phyloP scores from a whole-genome alignment of 2,888 invertebrate genomes.

The Drosophila phalerata region DNA sequence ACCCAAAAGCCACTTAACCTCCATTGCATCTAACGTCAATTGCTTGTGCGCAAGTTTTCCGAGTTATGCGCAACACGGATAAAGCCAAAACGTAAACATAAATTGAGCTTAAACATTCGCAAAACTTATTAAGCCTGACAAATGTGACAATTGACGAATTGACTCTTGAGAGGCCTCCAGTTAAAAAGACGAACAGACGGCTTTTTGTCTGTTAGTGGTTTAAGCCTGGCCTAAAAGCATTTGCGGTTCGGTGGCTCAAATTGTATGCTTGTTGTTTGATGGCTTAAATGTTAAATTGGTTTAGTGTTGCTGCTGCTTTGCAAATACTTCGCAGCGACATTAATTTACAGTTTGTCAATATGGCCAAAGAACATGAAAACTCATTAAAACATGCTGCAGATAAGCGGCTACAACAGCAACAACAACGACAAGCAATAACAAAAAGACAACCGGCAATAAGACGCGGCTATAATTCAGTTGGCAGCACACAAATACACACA shows the following conservation, averaged over 20 bases:
- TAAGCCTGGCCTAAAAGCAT: constrained; percentile 22
- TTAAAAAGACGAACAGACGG: background rate
- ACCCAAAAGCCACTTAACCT: constrained; percentile 58
- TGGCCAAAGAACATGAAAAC: constrained; percentile 63
- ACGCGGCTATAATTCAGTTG: constrained; percentile 62
- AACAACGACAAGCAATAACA: constrained; percentile 28
- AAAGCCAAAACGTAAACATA: constrained; percentile 60
- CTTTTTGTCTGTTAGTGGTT: constrained; percentile 20
- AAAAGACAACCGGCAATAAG: constrained; percentile 37
- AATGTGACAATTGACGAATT: constrained; percentile 78
- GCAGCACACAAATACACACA: constrained; percentile 36
- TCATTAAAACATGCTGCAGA: constrained; percentile 65
- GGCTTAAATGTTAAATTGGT: constrained; percentile 67
- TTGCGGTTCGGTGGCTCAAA: constrained; percentile 43
- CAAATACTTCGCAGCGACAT: constrained; percentile 65
- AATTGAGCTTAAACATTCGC: constrained; percentile 69
- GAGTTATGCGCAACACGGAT: constrained; percentile 28
- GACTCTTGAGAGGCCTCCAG: constrained; percentile 32
- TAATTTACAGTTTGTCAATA: constrained; percentile 75
- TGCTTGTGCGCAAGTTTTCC: constrained; percentile 24
- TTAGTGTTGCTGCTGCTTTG: constrained; percentile 49
- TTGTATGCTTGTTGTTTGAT: constrained; percentile 36
- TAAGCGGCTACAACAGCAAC: constrained; percentile 36
- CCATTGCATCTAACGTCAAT: constrained; percentile 38
- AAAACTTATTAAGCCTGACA: constrained; percentile 71